These are phyloP conservation scores for Himalopsyche anomala DNA, from an alignment of 2,888 invertebrate genomes.

Conservation along the genomic window DNA sequence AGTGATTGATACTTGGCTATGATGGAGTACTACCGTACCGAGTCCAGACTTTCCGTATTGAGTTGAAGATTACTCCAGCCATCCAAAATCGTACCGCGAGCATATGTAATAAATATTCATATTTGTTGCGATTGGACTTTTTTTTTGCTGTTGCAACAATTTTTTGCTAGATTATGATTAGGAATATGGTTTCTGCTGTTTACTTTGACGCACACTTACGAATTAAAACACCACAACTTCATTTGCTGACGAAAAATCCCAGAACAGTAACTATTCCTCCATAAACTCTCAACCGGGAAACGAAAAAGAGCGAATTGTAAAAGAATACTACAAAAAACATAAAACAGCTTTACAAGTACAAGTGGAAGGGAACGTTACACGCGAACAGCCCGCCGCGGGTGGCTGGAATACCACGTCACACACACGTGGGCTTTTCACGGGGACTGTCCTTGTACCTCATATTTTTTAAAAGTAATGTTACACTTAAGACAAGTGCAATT, in stretches of 20 bases:
- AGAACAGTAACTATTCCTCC: constrained; percentile 7
- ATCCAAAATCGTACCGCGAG: too few species aligned
- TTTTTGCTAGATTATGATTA: neutral
- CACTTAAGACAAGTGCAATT: too few species aligned
- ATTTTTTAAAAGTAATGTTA: too few species aligned
- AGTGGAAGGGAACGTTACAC: constrained; percentile 41
- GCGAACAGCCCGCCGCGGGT: constrained; percentile 15
- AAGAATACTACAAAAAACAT: constrained; percentile 31
- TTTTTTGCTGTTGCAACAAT: too few species aligned
- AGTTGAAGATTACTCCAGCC: too few species aligned
- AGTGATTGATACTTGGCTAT: too few species aligned
- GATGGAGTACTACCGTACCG: too few species aligned
- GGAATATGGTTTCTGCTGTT: neutral
- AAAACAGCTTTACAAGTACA: constrained; percentile 42
- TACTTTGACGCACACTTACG: neutral
- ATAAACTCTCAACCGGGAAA: constrained; percentile 28
- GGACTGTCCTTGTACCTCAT: neutral
- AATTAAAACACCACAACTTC: constrained; percentile 12
- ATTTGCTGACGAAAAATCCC: constrained; percentile 10
- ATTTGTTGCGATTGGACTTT: too few species aligned
- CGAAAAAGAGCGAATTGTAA: constrained; percentile 28
- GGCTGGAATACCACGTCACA: constrained; percentile 21
- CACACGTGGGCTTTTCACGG: neutral
- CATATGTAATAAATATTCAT: too few species aligned
- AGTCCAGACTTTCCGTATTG: too few species aligned